Evolutionary conservation across 2,888 invertebrate species (phyloP).

Genomic region (Sphaerophoria rueppellii): DNA sequence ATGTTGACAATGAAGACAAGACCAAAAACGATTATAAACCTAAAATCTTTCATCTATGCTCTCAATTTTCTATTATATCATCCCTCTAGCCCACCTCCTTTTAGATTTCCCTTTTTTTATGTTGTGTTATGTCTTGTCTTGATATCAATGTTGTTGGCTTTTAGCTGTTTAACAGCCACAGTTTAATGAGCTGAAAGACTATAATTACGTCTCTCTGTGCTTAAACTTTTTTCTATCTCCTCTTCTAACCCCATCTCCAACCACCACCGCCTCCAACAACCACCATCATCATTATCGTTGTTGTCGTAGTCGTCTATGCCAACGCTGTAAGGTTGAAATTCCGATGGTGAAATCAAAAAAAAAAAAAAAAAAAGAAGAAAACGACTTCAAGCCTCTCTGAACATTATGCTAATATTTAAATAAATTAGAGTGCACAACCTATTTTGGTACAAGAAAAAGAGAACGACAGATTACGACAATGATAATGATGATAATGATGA

Average conservation of each 20-base stretch:
- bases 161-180: slow-evolving; percentile 34
- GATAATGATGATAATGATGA: not conserved
- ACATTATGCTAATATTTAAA: slow-evolving; percentile 51
- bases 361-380: not conserved
- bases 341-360: not conserved
- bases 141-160: slow-evolving; percentile 35
- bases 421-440: slow-evolving; percentile 56
- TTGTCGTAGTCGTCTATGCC: not conserved
- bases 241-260: not conserved
- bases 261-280: not conserved
- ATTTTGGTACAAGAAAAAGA: slow-evolving; percentile 23
- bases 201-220: slow-evolving; percentile 36
- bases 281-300: not conserved
- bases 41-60: not conserved
- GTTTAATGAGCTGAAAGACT: slow-evolving; percentile 40
- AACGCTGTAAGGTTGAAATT: not conserved
- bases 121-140: not conserved
- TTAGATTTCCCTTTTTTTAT: not conserved
- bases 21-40: not conserved
- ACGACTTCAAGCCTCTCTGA: slow-evolving; percentile 17
- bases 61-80: not conserved
- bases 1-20: not conserved
- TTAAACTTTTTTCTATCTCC: slow-evolving; percentile 19
- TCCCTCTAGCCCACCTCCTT: not conserved
- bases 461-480: slow-evolving; percentile 10